A percentile compares a stretch with the other conserved stretches of the same genome.
Evolutionary conservation across 2,797 vertebrate genomes (phyloP).

Genomic region (Channa striata): DNA sequence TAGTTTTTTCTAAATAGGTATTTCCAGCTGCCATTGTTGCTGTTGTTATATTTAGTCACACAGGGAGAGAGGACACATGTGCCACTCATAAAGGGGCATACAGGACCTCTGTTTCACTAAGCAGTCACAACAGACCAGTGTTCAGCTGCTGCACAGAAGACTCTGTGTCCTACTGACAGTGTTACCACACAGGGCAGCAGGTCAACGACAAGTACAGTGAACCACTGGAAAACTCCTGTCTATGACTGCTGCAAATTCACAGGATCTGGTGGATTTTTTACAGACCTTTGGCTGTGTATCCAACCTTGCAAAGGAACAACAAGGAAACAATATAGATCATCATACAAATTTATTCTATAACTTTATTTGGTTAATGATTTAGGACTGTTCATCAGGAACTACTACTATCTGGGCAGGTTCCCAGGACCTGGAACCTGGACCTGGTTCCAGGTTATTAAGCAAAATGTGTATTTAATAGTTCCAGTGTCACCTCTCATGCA

Average conservation of each 20-base stretch:
- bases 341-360: neutral
- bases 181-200: constrained; percentile 61
- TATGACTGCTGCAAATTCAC: constrained; percentile 26
- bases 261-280: neutral
- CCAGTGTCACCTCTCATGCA: neutral
- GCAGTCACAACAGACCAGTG: constrained; percentile 82
- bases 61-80: constrained; percentile 66
- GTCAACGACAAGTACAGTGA: constrained; percentile 59
- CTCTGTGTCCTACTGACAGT: constrained; percentile 77
- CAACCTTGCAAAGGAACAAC: neutral
- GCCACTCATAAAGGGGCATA: constrained; percentile 77
- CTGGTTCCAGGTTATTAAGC: too few species aligned
- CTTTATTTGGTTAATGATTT: neutral
- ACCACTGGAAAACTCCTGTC: constrained; percentile 56
- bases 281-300: constrained; percentile 1
- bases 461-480: neutral
- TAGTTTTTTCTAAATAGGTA: constrained; percentile 49
- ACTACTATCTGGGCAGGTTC: neutral
- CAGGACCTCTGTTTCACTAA: constrained; percentile 68
- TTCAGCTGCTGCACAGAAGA: constrained; percentile 75
- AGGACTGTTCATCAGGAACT: neutral
- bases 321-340: neutral
- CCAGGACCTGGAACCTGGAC: too few species aligned
- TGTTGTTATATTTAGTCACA: constrained; percentile 81
- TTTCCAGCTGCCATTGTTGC: constrained; percentile 79